These are phyloP conservation scores for Hirudo medicinalis DNA, from an alignment of 1,140 invertebrate species.

Conservation along the genomic window DNA sequence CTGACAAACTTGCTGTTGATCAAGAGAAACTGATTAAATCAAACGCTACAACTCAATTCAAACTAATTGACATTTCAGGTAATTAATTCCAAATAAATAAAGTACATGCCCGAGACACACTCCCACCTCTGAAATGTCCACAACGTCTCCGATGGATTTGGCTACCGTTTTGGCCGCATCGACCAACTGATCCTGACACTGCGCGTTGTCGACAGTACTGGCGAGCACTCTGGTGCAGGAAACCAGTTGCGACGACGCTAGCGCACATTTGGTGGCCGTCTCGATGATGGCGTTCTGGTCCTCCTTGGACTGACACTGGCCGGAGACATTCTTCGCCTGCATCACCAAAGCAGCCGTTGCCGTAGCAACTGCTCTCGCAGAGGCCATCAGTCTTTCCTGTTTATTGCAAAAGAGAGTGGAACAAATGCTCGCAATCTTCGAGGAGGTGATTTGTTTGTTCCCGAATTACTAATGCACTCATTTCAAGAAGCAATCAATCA, in stretches of 20 bases:
- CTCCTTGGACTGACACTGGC: conserved; percentile 42
- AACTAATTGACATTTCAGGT: too few species aligned
- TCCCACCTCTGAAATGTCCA: conserved; percentile 59
- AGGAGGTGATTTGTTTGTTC: too few species aligned
- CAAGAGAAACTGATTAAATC: too few species aligned
- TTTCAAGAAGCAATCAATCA: too few species aligned
- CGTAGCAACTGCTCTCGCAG: conserved; percentile 41
- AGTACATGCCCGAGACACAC: background rate
- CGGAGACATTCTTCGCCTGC: conserved; percentile 49
- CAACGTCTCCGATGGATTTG: conserved; percentile 73
- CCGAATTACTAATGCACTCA: too few species aligned
- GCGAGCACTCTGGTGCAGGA: conserved; percentile 80
- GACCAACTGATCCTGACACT: conserved; percentile 83
- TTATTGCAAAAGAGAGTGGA: background rate
- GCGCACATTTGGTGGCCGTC: conserved; percentile 84
- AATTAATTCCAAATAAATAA: background rate
- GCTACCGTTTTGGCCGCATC: conserved; percentile 83
- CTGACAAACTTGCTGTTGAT: conserved; percentile 41
- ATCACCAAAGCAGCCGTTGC: conserved; percentile 40
- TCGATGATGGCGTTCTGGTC: conserved; percentile 68
- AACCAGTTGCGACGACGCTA: conserved; percentile 91
- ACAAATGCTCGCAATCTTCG: too few species aligned
- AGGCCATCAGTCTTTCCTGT: conserved; percentile 35
- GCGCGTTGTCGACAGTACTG: conserved; percentile 65
- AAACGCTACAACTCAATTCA: too few species aligned